Evolutionary conservation across 2,113 vertebrate genomes (phyloP), one percentile per base, ranked within the genome.

Genomic region (Cyrtonyx montezumae): DNA sequence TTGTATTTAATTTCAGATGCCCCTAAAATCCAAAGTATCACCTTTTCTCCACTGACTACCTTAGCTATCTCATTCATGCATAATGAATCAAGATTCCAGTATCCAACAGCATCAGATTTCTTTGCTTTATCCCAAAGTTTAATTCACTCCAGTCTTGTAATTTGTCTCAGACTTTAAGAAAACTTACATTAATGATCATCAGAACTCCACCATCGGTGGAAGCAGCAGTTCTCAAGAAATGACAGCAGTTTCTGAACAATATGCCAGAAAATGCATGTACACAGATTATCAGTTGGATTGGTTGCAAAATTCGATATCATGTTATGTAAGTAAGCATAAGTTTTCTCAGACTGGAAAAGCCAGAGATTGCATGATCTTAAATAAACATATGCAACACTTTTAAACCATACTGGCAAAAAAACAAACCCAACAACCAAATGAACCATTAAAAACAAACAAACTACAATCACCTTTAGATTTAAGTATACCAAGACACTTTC

Each of bases 201-300:
- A 84, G 90, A 91, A 90, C 82, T 76, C 48, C 37, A 70, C 26
- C 91, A 76, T 53, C 73, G 87, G 73, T 28, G 93, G 63, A 91
- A 94, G 66, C 13, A 65, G 61, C 55, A 95, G 43, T 55, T 74
- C 84, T 83, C 58, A 91, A 81, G 23, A 88, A 95, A 43, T 32
- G 66, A 66, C 45, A 95, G 78, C 71, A 96, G 85, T 88, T 95
- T 79, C 68, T 96, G 56, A 86, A 93, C 90, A 55, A 76, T 75
- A 65, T 46, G 79, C 70, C 91, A 96, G 84, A 93, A 84, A 89
- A 42, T 65, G 46, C 46, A 77, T 11, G 70, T 68, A 91, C 8
- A 8, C 51, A 91, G 32, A 79, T 68, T 91, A 87, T 63, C 87
- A 87, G 74, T 53, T 92, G 46, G 70, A 97, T 59, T 88, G 32